phyloP scores from a whole-genome alignment of 2,797 vertebrate species.

The Uromys caudimaculatus region DNA sequence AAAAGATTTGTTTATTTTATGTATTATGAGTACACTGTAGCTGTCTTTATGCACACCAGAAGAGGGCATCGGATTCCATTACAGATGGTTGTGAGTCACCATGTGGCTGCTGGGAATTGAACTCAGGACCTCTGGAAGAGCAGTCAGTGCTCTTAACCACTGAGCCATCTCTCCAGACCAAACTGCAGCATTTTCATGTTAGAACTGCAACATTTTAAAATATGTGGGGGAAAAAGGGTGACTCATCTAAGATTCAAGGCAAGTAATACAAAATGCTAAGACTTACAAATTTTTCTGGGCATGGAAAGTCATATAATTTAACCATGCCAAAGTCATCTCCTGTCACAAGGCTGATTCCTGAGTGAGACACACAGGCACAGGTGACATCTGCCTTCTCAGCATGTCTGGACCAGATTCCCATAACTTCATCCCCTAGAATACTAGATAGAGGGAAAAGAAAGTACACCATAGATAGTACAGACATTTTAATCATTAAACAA shows the following conservation, averaged over 20 bases:
- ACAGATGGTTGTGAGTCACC: too few relatives aligned
- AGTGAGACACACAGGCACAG: conserved; percentile 98
- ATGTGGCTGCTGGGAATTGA: too few relatives aligned
- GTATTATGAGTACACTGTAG: too few relatives aligned
- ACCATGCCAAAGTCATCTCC: conserved; percentile 99
- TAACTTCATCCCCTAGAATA: conserved; percentile 97
- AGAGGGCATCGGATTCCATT: too few relatives aligned
- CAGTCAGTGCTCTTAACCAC: too few relatives aligned
- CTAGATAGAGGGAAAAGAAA: conserved; percentile 87
- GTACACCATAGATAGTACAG: not conserved
- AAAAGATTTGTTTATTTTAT: too few relatives aligned
- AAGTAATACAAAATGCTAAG: conserved; percentile 28
- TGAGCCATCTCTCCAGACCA: too few relatives aligned
- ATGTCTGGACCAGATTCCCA: conserved; percentile 98
- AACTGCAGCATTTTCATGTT: not conserved
- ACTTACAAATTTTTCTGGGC: conserved; percentile 99
- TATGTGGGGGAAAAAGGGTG: not conserved
- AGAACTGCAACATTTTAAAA: not conserved
- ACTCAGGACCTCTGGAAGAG: too few relatives aligned
- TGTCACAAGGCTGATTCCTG: conserved; percentile 96
- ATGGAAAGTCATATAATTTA: conserved; percentile 99
- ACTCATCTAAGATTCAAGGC: not conserved
- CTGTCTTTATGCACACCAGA: too few relatives aligned
- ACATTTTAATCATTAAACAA: not conserved
- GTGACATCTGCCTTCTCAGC: conserved; percentile 97